phyloP scores from a whole-genome alignment of 2,113 vertebrate species.

The Phainopepla nitens region DNA sequence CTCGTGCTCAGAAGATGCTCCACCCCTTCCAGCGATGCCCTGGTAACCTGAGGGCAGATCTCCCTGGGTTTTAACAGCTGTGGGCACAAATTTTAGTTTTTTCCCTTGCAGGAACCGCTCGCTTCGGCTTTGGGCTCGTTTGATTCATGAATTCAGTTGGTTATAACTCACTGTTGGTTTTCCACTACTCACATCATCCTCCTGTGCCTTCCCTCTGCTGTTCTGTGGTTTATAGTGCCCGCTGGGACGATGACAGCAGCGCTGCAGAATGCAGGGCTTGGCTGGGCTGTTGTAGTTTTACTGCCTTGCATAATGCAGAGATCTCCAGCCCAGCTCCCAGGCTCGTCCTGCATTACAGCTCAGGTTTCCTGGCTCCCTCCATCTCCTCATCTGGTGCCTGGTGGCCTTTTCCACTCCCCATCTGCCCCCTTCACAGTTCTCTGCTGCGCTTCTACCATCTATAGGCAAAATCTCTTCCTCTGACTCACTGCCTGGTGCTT shows the following conservation, averaged over 20 bases:
- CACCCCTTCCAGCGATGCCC: accelerated
- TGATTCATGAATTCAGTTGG: neutral
- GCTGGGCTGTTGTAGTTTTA: neutral
- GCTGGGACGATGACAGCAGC: neutral
- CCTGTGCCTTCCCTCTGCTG: neutral
- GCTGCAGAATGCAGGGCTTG: neutral
- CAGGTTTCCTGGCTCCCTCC: neutral
- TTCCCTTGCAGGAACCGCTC: neutral
- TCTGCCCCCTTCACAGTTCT: neutral
- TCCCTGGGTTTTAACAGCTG: neutral
- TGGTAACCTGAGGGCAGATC: neutral
- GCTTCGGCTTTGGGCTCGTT: neutral
- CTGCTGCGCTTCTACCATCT: neutral
- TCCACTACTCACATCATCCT: neutral
- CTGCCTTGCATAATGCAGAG: neutral
- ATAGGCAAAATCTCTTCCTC: slow-evolving; percentile 27
- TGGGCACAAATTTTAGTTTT: neutral
- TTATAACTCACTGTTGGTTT: neutral
- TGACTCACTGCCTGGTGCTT: neutral
- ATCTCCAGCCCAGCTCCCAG: neutral
- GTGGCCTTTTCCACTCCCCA: neutral
- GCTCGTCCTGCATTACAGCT: neutral
- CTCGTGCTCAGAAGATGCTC: neutral
- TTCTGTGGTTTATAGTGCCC: neutral
- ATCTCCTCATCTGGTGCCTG: neutral